A percentile compares a stretch with the other conserved stretches of the same genome.
phyloP scores from a whole-genome alignment of 2,888 invertebrate species.

The Drosophila sordidula region DNA sequence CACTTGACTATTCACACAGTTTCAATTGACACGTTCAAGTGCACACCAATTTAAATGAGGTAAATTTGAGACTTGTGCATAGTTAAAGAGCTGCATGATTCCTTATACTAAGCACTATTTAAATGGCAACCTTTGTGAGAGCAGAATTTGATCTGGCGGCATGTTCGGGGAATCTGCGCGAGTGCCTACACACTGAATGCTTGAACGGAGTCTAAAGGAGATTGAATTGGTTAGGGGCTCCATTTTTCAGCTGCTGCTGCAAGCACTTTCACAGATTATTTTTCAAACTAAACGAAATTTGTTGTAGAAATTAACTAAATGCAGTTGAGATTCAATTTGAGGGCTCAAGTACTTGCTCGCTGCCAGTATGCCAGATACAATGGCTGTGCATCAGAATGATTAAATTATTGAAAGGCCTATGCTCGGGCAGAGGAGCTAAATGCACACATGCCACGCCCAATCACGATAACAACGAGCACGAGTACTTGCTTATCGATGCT shows the following conservation, averaged over 20 bases:
- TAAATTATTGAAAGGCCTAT: slow-evolving; percentile 43
- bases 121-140: slow-evolving; percentile 10
- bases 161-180: slow-evolving; percentile 11
- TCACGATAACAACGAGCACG: not conserved
- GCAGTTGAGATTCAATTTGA: slow-evolving; percentile 29
- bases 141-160: slow-evolving; percentile 13
- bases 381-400: slow-evolving; percentile 53
- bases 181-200: slow-evolving; percentile 10
- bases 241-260: slow-evolving; percentile 16
- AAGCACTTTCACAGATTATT: slow-evolving; percentile 60
- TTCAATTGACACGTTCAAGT: slow-evolving; percentile 5
- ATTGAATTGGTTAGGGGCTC: slow-evolving; percentile 24
- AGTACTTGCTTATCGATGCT: slow-evolving; percentile 35
- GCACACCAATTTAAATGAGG: not conserved
- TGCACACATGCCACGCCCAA: slow-evolving; percentile 18
- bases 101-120: not conserved
- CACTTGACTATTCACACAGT: not conserved
- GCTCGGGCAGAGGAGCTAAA: slow-evolving; percentile 5
- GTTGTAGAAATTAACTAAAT: slow-evolving; percentile 54
- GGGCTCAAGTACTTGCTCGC: slow-evolving; percentile 9
- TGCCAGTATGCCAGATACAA: slow-evolving; percentile 22
- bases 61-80: slow-evolving; percentile 18
- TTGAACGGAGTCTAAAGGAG: slow-evolving; percentile 27
- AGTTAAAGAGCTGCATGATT: slow-evolving; percentile 11
- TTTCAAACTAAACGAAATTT: slow-evolving; percentile 45